These are phyloP conservation scores for Pyrgus malvae DNA, from an alignment of 2,888 invertebrate genomes.

Conservation along the genomic window DNA sequence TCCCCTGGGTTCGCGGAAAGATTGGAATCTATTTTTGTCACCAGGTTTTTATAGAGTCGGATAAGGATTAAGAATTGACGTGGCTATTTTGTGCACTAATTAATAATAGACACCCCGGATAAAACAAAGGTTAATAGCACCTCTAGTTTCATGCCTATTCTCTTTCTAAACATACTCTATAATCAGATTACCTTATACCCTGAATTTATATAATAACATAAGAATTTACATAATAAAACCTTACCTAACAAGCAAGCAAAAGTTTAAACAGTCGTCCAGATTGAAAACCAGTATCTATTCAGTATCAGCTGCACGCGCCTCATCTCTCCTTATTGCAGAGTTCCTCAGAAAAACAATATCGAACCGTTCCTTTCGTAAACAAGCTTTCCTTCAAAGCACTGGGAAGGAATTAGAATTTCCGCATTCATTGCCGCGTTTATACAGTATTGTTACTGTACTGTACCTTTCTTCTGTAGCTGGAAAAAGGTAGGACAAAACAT, in stretches of 20 bases:
- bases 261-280: no score
- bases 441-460: not conserved
- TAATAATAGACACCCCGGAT: no score
- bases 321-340: conserved; percentile 11
- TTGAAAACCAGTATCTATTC: not conserved
- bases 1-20: conserved; percentile 27
- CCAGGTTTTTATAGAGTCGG: no score
- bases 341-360: conserved; percentile 16
- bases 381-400: conserved; percentile 9
- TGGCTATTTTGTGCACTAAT: no score
- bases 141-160: no score
- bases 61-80: no score
- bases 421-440: not conserved
- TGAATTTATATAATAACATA: no score
- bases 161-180: no score
- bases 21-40: conserved; percentile 31
- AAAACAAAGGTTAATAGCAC: no score
- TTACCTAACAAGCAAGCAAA: no score
- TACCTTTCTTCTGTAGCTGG: not conserved
- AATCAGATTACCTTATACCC: no score
- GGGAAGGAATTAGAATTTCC: conserved; percentile 20
- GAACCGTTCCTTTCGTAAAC: conserved; percentile 7
- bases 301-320: conserved; percentile 15
- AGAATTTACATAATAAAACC: no score
- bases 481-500: not conserved